Evolutionary conservation across 92 coral and sea anemone species (phyloP).

Genomic region (Desmophyllum pertusum): DNA sequence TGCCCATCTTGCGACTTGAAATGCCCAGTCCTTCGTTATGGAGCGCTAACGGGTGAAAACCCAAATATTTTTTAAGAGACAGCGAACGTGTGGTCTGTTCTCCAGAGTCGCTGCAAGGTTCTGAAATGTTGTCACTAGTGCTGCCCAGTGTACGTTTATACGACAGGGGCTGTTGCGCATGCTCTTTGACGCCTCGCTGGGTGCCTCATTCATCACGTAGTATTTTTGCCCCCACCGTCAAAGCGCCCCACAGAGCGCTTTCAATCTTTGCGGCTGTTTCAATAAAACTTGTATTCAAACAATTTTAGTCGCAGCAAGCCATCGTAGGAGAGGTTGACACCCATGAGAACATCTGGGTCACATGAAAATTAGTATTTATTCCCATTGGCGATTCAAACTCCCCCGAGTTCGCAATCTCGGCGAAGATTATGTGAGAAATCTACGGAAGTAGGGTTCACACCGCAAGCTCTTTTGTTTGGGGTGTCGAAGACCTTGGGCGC

Average conservation of each 20-base stretch:
- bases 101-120: conserved; percentile 12
- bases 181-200: conserved; percentile 73
- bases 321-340: conserved; percentile 36
- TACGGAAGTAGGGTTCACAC: conserved; percentile 25
- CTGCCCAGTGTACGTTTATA: conserved; percentile 15
- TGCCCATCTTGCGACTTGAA: conserved; percentile 14
- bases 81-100: not conserved
- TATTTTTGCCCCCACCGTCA: conserved; percentile 71
- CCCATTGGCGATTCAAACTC: conserved; percentile 23
- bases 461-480: conserved; percentile 34
- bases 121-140: conserved; percentile 37
- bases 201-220: conserved; percentile 76
- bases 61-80: not conserved
- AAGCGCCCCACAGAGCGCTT: conserved; percentile 82
- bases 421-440: conserved; percentile 5
- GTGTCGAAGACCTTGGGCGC: conserved; percentile 17
- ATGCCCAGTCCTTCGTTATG: not conserved
- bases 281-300: conserved; percentile 92
- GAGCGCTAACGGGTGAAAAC: not conserved
- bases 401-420: conserved; percentile 5
- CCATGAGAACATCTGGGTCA: conserved; percentile 50
- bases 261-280: conserved; percentile 91
- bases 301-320: conserved; percentile 84
- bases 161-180: conserved; percentile 42
- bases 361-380: conserved; percentile 22